Conservation (phyloP, 1,140 invertebrate genomes). For the Sycophila sp. region DNA sequence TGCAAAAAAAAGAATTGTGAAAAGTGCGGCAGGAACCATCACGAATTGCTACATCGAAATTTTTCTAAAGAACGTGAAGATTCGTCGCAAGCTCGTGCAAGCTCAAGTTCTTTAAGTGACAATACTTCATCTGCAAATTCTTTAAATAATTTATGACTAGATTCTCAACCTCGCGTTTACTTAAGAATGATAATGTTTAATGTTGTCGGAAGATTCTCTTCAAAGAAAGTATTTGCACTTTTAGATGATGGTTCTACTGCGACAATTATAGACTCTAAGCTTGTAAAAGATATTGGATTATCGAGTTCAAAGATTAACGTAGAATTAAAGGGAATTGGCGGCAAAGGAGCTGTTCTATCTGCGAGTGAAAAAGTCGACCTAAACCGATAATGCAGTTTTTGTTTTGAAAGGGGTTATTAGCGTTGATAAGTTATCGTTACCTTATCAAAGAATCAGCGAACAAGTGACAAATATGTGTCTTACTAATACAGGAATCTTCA, state of each 20-base stretch:
- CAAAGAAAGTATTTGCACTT: neutral
- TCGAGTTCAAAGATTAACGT: neutral
- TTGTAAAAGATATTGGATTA: neutral
- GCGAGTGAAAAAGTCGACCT: neutral
- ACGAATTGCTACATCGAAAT: neutral
- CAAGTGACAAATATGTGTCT: neutral
- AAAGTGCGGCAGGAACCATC: too few species aligned
- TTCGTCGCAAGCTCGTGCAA: neutral
- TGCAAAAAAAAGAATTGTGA: too few species aligned
- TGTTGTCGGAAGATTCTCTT: neutral
- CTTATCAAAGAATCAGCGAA: neutral
- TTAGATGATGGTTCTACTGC: neutral
- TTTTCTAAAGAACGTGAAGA: neutral
- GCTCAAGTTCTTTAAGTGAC: neutral
- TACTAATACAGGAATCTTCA: neutral
- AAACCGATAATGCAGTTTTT: neutral
- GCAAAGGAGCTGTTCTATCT: neutral
- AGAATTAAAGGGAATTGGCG: neutral
- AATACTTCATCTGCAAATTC: neutral
- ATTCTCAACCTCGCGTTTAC: neutral
- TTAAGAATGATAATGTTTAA: conserved; percentile 1
- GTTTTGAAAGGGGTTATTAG: neutral
- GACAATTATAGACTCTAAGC: neutral
- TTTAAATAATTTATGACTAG: neutral
- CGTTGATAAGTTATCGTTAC: neutral